Base-by-base conservation (phyloP, 2,888 invertebrate species). In the Volucella inanis region DNA sequence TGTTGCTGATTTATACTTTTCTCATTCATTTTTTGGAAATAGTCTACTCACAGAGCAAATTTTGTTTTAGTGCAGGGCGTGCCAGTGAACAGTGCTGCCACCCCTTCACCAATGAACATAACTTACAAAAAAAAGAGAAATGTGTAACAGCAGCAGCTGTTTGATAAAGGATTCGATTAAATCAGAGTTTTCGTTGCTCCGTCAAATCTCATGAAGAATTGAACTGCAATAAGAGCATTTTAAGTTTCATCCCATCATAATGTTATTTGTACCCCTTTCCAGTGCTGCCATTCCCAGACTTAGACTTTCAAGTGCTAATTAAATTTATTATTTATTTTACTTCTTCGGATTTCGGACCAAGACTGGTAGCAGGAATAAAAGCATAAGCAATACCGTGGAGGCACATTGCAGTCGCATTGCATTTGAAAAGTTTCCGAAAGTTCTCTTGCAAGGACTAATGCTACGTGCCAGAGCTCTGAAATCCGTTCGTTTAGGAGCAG, bases 161-260 rank as follows among this genome's bases (percentile, higher is more conserved):
- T 45, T 68, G 38, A 55, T 31, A 54, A 14, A 14, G 15, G 14
- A 45, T 68, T 68, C 67, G 67, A 68, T 67, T 67, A 54, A 45
- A 43, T 45, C 54, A n/a, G 41, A 55, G 45, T 68, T 68, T 55
- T 31, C 54, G 14, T 55, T 68, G 12, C 39, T 18, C 22, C 18
- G 52, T 6, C 12, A 41, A 11, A 45, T 39, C 39, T 55, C 39
- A 59, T 59, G 15, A 41, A 59, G 41, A 59, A 59, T 59, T 8
- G 41, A 59, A 15, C 39, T 10, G 41, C n/a, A 39, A n/a, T 55
- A 14, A 55, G 12, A 38, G 55, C 31, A 12, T 31, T 38, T n/a
- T 31, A 12, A 38, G 15, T 14, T 18, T 11, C 49, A 49, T 31
- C 31, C 18, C 49, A 49, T 31, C 31, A 31, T 2, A 31, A 31